Base-by-base conservation (phyloP, 2,113 vertebrate genomes). In the Syngnathoides biaculeatus region DNA sequence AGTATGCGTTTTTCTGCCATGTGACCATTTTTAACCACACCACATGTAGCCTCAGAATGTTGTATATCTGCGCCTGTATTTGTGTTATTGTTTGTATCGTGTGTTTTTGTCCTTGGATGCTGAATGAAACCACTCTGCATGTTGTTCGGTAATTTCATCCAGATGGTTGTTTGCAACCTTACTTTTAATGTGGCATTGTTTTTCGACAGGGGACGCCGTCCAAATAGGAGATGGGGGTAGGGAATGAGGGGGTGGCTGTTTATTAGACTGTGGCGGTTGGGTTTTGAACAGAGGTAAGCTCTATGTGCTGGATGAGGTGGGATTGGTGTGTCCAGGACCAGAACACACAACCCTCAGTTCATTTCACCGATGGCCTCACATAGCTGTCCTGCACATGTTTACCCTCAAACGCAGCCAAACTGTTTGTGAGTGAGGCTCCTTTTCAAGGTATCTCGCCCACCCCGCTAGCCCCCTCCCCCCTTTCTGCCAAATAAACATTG, bases 401-500 rank as follows among this genome's bases (percentile, higher is more conserved):
- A 90, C 87, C 69, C 81, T 85, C 53, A 0, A 79, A 69, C 57
- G 67, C 82, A 66, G 82, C 73, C 82, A 71, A 81, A 84, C 84
- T 87, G 86, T 89, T 89, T 90, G 82, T 88, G 76, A 88, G 84
- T 86, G 82, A 84, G 83, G 76, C 74, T 86, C 77, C 83, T 86
- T 89, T 82, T 79, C 67, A 77, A 48, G 58, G 56, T 65, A 19
- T 26, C 70, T 55, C 26, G 35, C 71, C 56, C 67, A 70, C 82
- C 67, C 60, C n/a, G 24, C 71, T 57, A 60, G 64, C 82, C 73
- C 63, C 77, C 69, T 77, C 73, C 65, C 81, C 77, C 69, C 78
- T 79, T 77, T 79, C 85, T 67, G 66, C 86, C 88, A 91, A 89
- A 92, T 88, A 92, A 92, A 92, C 89, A 91, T 85, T 84, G 87